phyloP scores from a whole-genome alignment of 2,113 vertebrate genomes.

The Ramphastos sulfuratus region DNA sequence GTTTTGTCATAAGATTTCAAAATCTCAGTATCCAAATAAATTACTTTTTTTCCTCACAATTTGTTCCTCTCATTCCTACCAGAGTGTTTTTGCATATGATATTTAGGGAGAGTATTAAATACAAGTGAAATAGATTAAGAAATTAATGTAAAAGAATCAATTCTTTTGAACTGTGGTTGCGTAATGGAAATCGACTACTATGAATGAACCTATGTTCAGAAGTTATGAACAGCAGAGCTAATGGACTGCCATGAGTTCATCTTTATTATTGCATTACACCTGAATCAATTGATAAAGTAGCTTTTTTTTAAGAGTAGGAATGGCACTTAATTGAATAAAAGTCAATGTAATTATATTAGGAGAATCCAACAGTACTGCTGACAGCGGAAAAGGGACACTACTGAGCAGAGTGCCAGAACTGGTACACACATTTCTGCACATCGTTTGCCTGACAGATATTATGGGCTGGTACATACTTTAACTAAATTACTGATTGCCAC shows the following conservation, averaged over 20 bases:
- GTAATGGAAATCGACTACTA: constrained; percentile 86
- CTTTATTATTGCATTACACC: constrained; percentile 98
- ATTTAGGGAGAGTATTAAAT: constrained; percentile 74
- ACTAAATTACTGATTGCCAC: constrained; percentile 79
- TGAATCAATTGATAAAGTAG: constrained; percentile 99
- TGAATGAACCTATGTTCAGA: constrained; percentile 81
- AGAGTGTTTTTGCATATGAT: constrained; percentile 64
- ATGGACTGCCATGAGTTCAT: constrained; percentile 95
- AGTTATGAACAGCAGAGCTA: constrained; percentile 88
- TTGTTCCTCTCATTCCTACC: not conserved
- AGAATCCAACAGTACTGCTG: constrained; percentile 90
- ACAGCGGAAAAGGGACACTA: constrained; percentile 89
- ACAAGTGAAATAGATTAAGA: constrained; percentile 81
- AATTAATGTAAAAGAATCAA: constrained; percentile 81
- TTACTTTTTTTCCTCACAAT: not conserved
- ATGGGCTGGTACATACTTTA: constrained; percentile 77
- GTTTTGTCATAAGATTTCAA: not conserved
- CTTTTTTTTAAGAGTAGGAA: constrained; percentile 87
- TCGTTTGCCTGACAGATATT: constrained; percentile 82
- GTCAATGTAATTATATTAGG: constrained; percentile 96
- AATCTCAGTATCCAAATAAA: not conserved
- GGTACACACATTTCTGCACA: constrained; percentile 80
- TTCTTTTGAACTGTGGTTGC: constrained; percentile 83
- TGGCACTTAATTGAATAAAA: constrained; percentile 99
- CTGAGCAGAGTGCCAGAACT: constrained; percentile 80